Evolutionary conservation across 2,888 invertebrate species (phyloP).

Genomic region (Cremastobaeus sp.): DNA sequence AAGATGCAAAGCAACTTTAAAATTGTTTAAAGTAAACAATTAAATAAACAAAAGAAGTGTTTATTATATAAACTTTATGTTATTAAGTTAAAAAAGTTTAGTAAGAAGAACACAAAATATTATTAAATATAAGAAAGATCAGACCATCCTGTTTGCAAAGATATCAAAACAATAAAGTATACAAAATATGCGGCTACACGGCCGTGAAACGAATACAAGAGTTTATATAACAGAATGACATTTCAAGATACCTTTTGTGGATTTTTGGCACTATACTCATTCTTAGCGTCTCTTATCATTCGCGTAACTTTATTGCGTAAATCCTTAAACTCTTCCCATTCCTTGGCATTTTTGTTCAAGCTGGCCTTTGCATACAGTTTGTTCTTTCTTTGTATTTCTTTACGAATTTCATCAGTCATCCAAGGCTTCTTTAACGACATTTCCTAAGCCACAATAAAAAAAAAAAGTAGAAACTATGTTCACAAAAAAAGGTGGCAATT

Average conservation of each 20-base stretch:
- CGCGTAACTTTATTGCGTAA: slow-evolving; percentile 76
- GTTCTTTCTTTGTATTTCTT: slow-evolving; percentile 76
- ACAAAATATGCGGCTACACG: slow-evolving; percentile 17
- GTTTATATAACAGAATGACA: slow-evolving; percentile 32
- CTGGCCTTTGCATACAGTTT: slow-evolving; percentile 76
- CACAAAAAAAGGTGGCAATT: slow-evolving; percentile 48
- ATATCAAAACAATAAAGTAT: slow-evolving; percentile 53
- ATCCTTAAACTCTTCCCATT: slow-evolving; percentile 77
- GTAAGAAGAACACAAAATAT: too few relatives aligned
- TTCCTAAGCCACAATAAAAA: slow-evolving; percentile 67
- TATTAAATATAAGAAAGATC: slow-evolving; percentile 1
- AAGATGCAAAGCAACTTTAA: too few relatives aligned
- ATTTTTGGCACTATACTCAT: slow-evolving; percentile 75
- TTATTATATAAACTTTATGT: too few relatives aligned
- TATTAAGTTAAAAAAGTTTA: too few relatives aligned
- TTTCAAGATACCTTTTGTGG: slow-evolving; percentile 73
- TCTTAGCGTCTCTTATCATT: slow-evolving; percentile 77
- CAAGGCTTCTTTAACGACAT: slow-evolving; percentile 75
- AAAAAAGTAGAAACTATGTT: slow-evolving; percentile 39
- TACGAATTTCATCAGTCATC: slow-evolving; percentile 77
- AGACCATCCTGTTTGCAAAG: slow-evolving; percentile 57
- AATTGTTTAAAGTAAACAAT: too few relatives aligned
- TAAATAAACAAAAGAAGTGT: too few relatives aligned
- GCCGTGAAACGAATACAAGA: slow-evolving; percentile 10
- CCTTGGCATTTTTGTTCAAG: slow-evolving; percentile 75